These are phyloP conservation scores for Zaprionus ornatus DNA, from an alignment of 1,140 invertebrate species.

Conservation along the genomic window DNA sequence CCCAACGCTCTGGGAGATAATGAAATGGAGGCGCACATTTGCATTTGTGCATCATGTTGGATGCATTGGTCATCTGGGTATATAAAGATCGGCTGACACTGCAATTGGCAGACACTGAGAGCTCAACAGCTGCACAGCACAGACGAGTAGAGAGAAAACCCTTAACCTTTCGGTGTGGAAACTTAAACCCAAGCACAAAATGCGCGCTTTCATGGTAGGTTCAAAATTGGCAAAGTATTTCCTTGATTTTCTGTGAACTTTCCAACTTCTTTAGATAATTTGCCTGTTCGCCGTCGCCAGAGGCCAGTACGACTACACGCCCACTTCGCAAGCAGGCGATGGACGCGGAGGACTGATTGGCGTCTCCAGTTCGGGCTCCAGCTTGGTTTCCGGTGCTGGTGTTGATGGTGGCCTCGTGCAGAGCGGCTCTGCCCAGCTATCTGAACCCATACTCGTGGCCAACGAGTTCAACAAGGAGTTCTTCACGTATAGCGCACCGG, in stretches of 20 bases:
- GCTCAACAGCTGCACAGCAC: conserved; percentile 49
- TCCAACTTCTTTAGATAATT: conserved; percentile 42
- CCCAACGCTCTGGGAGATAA: conserved; percentile 32
- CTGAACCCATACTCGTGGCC: conserved; percentile 46
- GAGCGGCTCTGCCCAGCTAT: conserved; percentile 52
- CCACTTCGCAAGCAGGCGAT: conserved; percentile 40
- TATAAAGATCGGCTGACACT: conserved; percentile 57
- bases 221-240: neutral
- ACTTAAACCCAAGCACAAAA: conserved; percentile 48
- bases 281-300: conserved; percentile 57
- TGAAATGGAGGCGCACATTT: conserved; percentile 27
- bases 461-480: conserved; percentile 75
- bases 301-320: conserved; percentile 67
- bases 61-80: conserved; percentile 8
- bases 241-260: neutral
- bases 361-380: neutral
- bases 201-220: conserved; percentile 73
- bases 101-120: conserved; percentile 60
- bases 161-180: conserved; percentile 38
- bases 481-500: conserved; percentile 67
- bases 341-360: conserved; percentile 42
- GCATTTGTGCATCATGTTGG: conserved; percentile 33
- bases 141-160: conserved; percentile 30
- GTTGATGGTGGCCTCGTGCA: neutral
- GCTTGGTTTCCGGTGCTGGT: neutral